These are phyloP conservation scores for Nymphalis io DNA, from an alignment of 1,140 invertebrate species.

Conservation along the genomic window DNA sequence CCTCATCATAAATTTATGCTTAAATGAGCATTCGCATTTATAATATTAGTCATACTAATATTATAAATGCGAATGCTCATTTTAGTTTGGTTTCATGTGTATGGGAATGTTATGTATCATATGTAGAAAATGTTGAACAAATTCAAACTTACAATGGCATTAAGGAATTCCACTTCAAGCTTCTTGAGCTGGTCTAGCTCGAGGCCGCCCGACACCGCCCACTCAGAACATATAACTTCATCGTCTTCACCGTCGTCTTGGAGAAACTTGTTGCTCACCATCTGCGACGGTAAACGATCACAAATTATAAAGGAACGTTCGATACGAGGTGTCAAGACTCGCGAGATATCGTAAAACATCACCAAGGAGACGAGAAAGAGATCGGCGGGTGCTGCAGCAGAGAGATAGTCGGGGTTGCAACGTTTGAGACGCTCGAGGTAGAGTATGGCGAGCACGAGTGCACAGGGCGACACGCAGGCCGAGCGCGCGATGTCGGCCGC, in stretches of 20 bases:
- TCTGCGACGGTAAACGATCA: conserved; percentile 81
- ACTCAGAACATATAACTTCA: conserved; percentile 93
- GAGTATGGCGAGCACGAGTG: conserved; percentile 80
- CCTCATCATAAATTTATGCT: too few species aligned
- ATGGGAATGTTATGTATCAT: too few species aligned
- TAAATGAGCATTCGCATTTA: too few species aligned
- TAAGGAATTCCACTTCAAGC: conserved; percentile 93
- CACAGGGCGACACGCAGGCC: conserved; percentile 87
- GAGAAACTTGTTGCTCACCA: conserved; percentile 97
- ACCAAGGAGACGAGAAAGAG: conserved; percentile 96
- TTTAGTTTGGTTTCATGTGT: too few species aligned
- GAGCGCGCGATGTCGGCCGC: conserved; percentile 89
- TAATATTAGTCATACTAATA: too few species aligned
- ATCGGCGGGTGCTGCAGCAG: conserved; percentile 90
- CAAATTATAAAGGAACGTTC: conserved; percentile 24
- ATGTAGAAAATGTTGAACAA: too few species aligned
- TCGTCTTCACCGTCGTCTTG: conserved; percentile 95
- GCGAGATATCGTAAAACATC: too few species aligned
- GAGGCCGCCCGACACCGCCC: conserved; percentile 91
- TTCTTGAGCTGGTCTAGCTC: conserved; percentile 88
- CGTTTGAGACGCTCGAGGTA: conserved; percentile 91
- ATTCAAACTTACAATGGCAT: conserved; percentile 90
- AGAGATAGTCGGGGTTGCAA: conserved; percentile 91
- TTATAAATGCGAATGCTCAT: too few species aligned
- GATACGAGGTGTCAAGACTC: too few species aligned